Percentiles rank a stretch among this genome's conserved stretches.
These are phyloP conservation scores for Laticauda colubrina DNA, from an alignment of 2,113 vertebrate species.

Conservation along the genomic window DNA sequence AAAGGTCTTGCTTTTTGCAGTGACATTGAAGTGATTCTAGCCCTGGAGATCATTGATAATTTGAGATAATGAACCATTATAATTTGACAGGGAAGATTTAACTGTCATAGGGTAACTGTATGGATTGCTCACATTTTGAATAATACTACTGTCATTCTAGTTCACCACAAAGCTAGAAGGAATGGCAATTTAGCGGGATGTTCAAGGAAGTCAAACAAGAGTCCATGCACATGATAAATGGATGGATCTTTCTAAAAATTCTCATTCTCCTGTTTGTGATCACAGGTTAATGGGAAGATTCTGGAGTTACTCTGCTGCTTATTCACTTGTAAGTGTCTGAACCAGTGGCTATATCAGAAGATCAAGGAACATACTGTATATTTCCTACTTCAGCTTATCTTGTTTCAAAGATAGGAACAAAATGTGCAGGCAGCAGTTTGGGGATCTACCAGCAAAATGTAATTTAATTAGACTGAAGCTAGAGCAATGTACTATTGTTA, in stretches of 20 bases:
- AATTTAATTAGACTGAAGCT: background rate
- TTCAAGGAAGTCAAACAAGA: background rate
- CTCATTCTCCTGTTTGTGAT: background rate
- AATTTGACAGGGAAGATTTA: slow-evolving; percentile 16
- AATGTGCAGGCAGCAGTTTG: background rate
- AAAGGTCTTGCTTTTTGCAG: slow-evolving; percentile 46
- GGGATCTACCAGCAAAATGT: background rate
- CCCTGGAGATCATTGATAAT: slow-evolving; percentile 41
- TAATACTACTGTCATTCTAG: background rate
- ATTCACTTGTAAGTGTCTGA: background rate
- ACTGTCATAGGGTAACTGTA: slow-evolving; percentile 18
- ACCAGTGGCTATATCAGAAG: background rate
- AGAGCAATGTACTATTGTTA: background rate
- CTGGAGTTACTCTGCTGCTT: background rate
- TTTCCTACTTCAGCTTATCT: background rate
- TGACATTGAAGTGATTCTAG: slow-evolving; percentile 61
- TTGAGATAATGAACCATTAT: slow-evolving; percentile 54
- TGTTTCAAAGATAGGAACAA: background rate
- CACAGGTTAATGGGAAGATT: background rate
- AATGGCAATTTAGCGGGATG: background rate
- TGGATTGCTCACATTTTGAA: background rate
- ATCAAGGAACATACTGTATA: background rate
- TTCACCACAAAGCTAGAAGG: background rate
- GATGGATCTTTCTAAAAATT: background rate
- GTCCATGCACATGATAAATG: background rate